Evolutionary conservation across 2,113 vertebrate genomes (phyloP).

Genomic region (Saiga tatarica): DNA sequence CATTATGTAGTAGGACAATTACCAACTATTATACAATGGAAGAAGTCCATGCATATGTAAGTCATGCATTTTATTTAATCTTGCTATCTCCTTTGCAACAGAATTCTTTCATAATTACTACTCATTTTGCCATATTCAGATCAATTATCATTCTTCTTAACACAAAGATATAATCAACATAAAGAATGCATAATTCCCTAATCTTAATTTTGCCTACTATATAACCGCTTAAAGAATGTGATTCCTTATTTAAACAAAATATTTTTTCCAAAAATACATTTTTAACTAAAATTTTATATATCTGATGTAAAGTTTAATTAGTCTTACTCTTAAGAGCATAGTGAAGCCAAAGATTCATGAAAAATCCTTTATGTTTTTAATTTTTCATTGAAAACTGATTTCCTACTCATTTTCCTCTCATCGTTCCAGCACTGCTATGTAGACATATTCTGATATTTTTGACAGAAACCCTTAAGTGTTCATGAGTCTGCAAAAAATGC

Average conservation of each 20-base stretch:
- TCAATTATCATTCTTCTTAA: neutral
- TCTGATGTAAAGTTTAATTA: neutral
- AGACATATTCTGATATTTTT: neutral
- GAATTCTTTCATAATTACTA: neutral
- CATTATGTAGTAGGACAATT: neutral
- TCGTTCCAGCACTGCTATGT: fast-evolving
- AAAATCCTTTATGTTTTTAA: neutral
- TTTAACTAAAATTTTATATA: neutral
- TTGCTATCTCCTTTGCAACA: neutral
- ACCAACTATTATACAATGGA: neutral
- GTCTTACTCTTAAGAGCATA: neutral
- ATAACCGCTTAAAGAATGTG: neutral
- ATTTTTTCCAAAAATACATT: neutral
- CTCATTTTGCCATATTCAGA: neutral
- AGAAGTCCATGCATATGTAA: neutral
- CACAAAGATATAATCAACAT: neutral
- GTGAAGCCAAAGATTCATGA: neutral
- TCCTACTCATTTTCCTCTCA: neutral
- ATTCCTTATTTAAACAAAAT: neutral
- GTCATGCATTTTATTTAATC: neutral
- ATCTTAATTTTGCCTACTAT: neutral
- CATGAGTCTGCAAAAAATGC: neutral
- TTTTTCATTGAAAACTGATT: neutral
- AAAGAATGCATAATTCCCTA: neutral
- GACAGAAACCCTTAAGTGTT: neutral